Conservation (phyloP, 2,888 invertebrate species). For the Alsophila aescularia region DNA sequence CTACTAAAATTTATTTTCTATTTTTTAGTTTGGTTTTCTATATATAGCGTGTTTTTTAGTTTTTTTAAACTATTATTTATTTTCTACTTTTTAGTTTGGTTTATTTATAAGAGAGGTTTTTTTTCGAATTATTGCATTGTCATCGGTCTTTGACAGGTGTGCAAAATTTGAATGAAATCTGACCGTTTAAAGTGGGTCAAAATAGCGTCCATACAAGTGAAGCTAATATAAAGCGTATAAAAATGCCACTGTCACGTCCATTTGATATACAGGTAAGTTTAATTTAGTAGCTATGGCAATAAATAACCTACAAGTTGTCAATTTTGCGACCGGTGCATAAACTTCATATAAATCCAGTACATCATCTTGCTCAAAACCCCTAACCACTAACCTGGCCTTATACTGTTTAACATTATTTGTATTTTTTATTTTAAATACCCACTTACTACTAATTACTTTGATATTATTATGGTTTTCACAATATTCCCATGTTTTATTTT, state of each 20-base stretch:
- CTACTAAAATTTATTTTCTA: too few relatives aligned
- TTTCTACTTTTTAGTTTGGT: too few relatives aligned
- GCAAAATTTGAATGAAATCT: too few relatives aligned
- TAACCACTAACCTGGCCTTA: constrained; percentile 2
- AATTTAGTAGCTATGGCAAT: not conserved
- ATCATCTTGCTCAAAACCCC: not conserved
- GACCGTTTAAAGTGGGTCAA: too few relatives aligned
- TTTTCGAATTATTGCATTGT: too few relatives aligned
- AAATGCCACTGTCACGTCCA: constrained; percentile 8
- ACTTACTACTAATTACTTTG: constrained; percentile 37
- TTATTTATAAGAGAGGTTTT: too few relatives aligned
- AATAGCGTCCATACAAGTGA: too few relatives aligned
- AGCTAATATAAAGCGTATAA: too few relatives aligned
- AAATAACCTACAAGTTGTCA: constrained; percentile 1
- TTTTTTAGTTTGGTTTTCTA: too few relatives aligned
- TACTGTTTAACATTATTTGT: constrained; percentile 9
- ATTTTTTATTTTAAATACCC: constrained; percentile 41
- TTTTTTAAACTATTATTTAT: too few relatives aligned
- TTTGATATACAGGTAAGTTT: constrained; percentile 5
- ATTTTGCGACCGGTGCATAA: constrained; percentile 20
- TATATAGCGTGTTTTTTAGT: too few relatives aligned
- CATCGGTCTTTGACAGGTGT: too few relatives aligned
- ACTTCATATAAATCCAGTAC: constrained; percentile 4
- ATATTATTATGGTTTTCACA: constrained; percentile 19
- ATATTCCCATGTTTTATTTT: constrained; percentile 34